A percentile compares a stretch with the other conserved stretches of the same genome.
Conservation (phyloP, 2,797 vertebrate species). For the Parambassis ranga region DNA sequence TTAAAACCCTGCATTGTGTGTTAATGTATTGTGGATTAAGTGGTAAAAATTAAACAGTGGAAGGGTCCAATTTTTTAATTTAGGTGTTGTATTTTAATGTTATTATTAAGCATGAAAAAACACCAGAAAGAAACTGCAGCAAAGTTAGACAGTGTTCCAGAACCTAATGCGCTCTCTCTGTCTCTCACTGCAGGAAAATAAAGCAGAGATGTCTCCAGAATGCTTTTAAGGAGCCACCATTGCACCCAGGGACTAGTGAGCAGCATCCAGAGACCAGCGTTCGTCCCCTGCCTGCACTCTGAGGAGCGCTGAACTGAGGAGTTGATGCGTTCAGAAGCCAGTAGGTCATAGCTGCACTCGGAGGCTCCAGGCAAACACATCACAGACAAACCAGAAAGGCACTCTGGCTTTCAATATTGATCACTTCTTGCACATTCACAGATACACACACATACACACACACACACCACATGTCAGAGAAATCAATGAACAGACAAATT, state of each 20-base stretch:
- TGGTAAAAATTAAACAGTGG: fast-evolving
- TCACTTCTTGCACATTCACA: slow-evolving; percentile 62
- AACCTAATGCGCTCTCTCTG: slow-evolving; percentile 8
- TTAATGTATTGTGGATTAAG: no score
- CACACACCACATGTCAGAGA: slow-evolving; percentile 61
- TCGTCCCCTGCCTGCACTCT: slow-evolving; percentile 46
- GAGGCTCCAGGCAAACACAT: slow-evolving; percentile 68
- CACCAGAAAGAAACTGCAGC: neutral
- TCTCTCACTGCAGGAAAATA: slow-evolving; percentile 32
- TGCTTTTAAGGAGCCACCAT: slow-evolving; percentile 59
- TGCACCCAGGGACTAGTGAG: slow-evolving; percentile 27
- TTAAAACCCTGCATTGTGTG: no score
- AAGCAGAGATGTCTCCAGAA: slow-evolving; percentile 30
- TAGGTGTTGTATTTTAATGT: no score
- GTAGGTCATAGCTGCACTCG: slow-evolving; percentile 55
- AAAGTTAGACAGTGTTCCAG: neutral
- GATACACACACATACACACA: slow-evolving; percentile 29
- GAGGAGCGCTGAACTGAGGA: slow-evolving; percentile 50
- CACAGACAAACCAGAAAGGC: slow-evolving; percentile 68
- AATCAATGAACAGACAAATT: slow-evolving; percentile 73
- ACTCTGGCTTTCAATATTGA: slow-evolving; percentile 75
- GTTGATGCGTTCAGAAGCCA: slow-evolving; percentile 55
- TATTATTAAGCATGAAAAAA: slow-evolving; percentile 1
- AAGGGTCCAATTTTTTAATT: neutral
- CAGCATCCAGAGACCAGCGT: slow-evolving; percentile 47